Evolutionary conservation across 2,797 vertebrate species (phyloP).

Genomic region (Tapera naevia): DNA sequence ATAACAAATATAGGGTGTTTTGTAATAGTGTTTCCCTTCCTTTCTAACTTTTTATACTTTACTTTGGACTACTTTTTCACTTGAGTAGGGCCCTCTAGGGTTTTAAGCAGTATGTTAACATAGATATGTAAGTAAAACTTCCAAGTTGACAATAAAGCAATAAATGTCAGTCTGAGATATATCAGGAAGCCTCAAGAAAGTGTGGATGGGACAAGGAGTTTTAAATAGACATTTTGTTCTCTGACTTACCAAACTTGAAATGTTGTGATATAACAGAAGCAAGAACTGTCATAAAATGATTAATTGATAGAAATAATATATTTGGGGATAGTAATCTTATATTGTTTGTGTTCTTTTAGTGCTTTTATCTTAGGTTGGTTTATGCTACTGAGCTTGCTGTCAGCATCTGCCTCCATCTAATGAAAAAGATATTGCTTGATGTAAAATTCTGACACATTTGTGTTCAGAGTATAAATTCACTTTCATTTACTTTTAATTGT

Average conservation of each 20-base stretch:
- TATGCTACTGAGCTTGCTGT: not conserved
- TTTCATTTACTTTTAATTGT: slow-evolving; percentile 38
- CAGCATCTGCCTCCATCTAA: not conserved
- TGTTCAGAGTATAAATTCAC: slow-evolving; percentile 20
- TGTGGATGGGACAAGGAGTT: not conserved
- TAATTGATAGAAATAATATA: not conserved
- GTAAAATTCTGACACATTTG: not conserved
- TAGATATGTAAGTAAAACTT: not conserved
- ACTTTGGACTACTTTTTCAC: not conserved
- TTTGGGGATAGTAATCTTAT: not conserved
- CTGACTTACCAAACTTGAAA: not conserved
- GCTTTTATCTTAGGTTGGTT: not conserved
- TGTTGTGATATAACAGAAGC: not conserved
- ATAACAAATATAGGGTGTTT: not conserved
- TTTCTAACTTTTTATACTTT: not conserved
- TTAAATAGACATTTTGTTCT: not conserved
- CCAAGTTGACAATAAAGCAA: not conserved
- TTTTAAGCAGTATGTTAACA: not conserved
- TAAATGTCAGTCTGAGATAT: not conserved
- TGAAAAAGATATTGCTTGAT: slow-evolving; percentile 15
- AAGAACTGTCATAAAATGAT: not conserved
- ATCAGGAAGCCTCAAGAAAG: not conserved
- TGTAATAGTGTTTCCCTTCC: not conserved
- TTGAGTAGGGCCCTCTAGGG: not conserved
- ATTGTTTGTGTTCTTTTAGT: not conserved